A percentile compares a stretch with the other conserved stretches of the same genome.
Evolutionary conservation across 2,888 invertebrate genomes (phyloP).

Genomic region (Aporophyla nigra): DNA sequence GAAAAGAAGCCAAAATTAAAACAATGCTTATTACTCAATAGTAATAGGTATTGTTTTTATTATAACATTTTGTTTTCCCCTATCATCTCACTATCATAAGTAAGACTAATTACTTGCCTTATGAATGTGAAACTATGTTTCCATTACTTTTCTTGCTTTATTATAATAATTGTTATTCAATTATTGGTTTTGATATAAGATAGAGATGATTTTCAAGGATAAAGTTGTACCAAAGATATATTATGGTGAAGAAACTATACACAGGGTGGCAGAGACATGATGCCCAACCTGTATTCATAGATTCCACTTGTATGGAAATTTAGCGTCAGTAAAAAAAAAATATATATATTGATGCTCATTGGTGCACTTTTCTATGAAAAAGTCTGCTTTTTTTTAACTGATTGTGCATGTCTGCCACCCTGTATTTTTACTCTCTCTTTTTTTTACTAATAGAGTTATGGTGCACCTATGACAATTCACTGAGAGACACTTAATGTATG

Average conservation of each 20-base stretch:
- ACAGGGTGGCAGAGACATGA: too few relatives aligned
- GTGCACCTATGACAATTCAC: background rate
- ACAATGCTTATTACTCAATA: background rate
- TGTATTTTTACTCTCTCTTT: background rate
- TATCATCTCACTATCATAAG: background rate
- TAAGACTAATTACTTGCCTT: background rate
- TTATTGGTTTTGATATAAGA: background rate
- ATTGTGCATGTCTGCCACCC: too few relatives aligned
- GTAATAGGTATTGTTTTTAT: background rate
- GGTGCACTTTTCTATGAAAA: too few relatives aligned
- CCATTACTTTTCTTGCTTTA: background rate
- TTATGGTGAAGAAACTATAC: background rate
- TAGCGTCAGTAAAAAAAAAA: too few relatives aligned
- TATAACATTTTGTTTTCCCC: background rate
- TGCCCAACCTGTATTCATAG: too few relatives aligned
- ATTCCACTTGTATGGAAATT: too few relatives aligned
- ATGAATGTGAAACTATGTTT: background rate
- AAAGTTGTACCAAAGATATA: background rate
- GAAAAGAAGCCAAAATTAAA: too few relatives aligned
- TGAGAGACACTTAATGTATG: background rate
- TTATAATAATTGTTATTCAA: background rate
- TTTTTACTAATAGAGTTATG: background rate
- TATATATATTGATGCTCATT: too few relatives aligned
- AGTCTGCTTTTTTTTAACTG: too few relatives aligned
- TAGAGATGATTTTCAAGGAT: background rate